Percentiles rank a stretch among this genome's conserved stretches.
Conservation (phyloP, 2,797 vertebrate genomes). For the Argentina silus region DNA sequence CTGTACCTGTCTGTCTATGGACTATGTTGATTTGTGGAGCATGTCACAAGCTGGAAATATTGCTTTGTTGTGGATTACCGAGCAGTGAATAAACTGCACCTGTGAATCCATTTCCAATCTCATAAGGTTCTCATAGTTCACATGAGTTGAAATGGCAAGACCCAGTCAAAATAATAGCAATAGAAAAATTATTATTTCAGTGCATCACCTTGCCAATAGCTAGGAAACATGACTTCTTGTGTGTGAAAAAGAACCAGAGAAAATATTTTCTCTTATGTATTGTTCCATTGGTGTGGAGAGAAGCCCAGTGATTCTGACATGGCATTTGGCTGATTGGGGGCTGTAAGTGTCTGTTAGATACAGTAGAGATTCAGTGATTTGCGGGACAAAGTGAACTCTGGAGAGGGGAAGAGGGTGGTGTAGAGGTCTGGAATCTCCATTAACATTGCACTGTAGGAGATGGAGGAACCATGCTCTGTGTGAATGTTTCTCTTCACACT, state of each 20-base stretch:
- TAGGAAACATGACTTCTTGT: slow-evolving; percentile 1
- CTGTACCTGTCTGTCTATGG: background rate
- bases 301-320: slow-evolving; percentile 1
- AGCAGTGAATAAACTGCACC: too few species aligned
- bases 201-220: background rate
- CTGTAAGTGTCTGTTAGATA: slow-evolving; percentile 36
- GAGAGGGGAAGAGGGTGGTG: slow-evolving; percentile 64
- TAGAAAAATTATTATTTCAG: background rate
- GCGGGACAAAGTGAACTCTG: slow-evolving; percentile 49
- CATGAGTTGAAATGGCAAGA: too few species aligned
- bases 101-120: too few species aligned
- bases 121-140: too few species aligned
- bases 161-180: background rate
- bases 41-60: too few species aligned
- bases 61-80: too few species aligned
- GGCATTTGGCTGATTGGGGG: slow-evolving; percentile 10
- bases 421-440: slow-evolving; percentile 69
- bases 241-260: slow-evolving; percentile 15
- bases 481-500: slow-evolving; percentile 38
- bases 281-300: background rate
- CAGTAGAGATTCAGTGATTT: slow-evolving; percentile 43
- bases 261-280: background rate
- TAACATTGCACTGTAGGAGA: slow-evolving; percentile 40
- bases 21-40: background rate
- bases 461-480: slow-evolving; percentile 31